Evolutionary conservation across 2,888 invertebrate genomes (phyloP).

Genomic region (Lepas anatifera): DNA sequence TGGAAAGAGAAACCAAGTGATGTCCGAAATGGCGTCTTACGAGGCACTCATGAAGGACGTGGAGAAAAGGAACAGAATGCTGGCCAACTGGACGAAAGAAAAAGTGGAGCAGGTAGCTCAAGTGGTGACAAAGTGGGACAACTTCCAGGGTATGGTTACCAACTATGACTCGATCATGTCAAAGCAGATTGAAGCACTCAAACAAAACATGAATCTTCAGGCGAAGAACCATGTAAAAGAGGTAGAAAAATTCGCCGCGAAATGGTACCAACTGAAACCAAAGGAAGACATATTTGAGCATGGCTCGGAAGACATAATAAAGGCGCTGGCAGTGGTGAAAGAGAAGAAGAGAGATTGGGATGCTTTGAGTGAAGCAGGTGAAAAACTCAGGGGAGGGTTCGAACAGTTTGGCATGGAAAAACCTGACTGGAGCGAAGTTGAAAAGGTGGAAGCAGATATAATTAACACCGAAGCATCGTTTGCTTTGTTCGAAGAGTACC

Average conservation of each 20-base stretch:
- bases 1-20: conserved; percentile 53
- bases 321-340: conserved; percentile 45
- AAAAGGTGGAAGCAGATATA: conserved; percentile 56
- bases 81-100: conserved; percentile 72
- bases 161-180: conserved; percentile 73
- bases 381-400: conserved; percentile 39
- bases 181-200: conserved; percentile 76
- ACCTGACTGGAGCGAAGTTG: conserved; percentile 47
- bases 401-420: conserved; percentile 61
- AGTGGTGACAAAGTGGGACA: conserved; percentile 66
- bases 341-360: conserved; percentile 51
- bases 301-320: conserved; percentile 35
- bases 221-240: conserved; percentile 55
- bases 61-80: conserved; percentile 61
- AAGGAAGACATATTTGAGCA: conserved; percentile 44
- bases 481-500: conserved; percentile 65
- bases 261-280: conserved; percentile 65
- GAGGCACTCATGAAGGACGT: conserved; percentile 51
- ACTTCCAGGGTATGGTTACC: conserved; percentile 62
- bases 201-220: conserved; percentile 55
- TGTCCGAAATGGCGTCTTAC: conserved; percentile 55
- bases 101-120: conserved; percentile 58
- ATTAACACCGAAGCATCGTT: conserved; percentile 55
- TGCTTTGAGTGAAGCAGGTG: conserved; percentile 41
- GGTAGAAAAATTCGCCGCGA: conserved; percentile 62